Percentiles rank a stretch among this genome's conserved stretches.
Evolutionary conservation across 2,888 invertebrate species (phyloP).

Genomic region (Anodontia alba): DNA sequence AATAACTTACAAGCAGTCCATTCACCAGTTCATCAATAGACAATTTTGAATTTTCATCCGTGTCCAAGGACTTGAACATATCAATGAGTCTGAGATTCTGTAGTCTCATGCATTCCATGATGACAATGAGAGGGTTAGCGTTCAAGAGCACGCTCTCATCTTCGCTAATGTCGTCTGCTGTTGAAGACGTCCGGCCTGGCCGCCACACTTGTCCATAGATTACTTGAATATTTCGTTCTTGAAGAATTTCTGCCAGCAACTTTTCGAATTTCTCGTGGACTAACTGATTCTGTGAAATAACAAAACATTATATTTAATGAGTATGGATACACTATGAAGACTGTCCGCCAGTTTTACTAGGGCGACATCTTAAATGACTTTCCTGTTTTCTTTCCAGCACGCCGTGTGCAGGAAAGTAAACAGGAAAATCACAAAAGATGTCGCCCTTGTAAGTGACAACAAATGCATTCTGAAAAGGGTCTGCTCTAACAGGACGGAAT

Average conservation of each 20-base stretch:
- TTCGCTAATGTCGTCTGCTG: slow-evolving; percentile 35
- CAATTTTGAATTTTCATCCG: slow-evolving; percentile 53
- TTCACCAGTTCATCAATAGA: slow-evolving; percentile 57
- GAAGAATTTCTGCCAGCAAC: slow-evolving; percentile 40
- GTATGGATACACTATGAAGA: too few relatives aligned
- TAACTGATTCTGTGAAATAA: slow-evolving; percentile 36
- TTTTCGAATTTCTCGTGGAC: slow-evolving; percentile 59
- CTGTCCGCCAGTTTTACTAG: too few relatives aligned
- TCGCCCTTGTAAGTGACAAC: too few relatives aligned
- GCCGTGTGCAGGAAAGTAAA: too few relatives aligned
- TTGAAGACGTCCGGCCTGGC: slow-evolving; percentile 36
- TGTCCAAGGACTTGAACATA: slow-evolving; percentile 59
- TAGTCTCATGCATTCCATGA: slow-evolving; percentile 67
- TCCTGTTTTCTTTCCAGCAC: too few relatives aligned
- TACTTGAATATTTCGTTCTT: slow-evolving; percentile 50
- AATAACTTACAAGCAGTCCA: slow-evolving; percentile 49
- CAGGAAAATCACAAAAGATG: too few relatives aligned
- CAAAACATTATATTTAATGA: neutral
- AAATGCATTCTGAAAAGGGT: too few relatives aligned
- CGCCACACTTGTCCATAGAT: slow-evolving; percentile 59
- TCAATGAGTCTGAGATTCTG: slow-evolving; percentile 64
- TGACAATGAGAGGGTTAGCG: slow-evolving; percentile 61
- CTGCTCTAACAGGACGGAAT: too few relatives aligned
- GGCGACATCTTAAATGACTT: too few relatives aligned
- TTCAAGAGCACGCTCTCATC: slow-evolving; percentile 51